Base-by-base conservation (phyloP, 1,140 invertebrate genomes). In the Antheraea mylitta region DNA sequence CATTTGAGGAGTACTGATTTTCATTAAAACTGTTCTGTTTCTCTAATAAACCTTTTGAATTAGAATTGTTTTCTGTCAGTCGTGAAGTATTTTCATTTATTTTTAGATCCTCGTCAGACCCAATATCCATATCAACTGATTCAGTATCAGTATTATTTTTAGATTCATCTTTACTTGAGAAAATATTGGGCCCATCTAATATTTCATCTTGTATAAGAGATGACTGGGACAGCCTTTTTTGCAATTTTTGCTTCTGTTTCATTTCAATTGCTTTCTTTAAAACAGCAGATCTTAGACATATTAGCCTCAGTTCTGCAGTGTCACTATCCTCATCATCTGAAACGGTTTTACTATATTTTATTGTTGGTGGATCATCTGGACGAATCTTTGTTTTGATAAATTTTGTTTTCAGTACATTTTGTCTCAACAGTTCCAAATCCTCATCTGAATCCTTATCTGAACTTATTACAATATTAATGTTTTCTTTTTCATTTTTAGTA, bases 111-210 rank as follows among this genome's bases (percentile, higher is more conserved):
- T 68, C 83, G 78, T 92, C 90, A 63, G 87, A 90, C 48, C 84
- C 89, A 72, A 92, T 92, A 67, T 92, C 91, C 90, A 92, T 92
- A 75, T 92, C 91, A 48, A 92, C 84, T 10, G 89, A 90, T 76
- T 92, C 89, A 69, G 87, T 86, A 74, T 92, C 90, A 42, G 90
- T 92, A 72, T 89, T 89, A 71, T 91, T 87, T 63, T 85, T 81
- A 16, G 67, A 71, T 19, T 73, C 71, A 19, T 73, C 59, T 68
- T 75, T 69, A 22, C 68, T 65, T 58, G 53, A 58, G 18, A 68
- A 38, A 22, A 67, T 58, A 53, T 69, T 48, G 11, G 66, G 59
- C 70, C 79, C 67, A 69, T 77, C 16, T 16, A 68, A 65, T 48
- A 76, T 66, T 37, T 86, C 79, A 78, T 89, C 80, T 70, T 78